phyloP scores from a whole-genome alignment of 2,113 vertebrate species.

The Clarias gariepinus region DNA sequence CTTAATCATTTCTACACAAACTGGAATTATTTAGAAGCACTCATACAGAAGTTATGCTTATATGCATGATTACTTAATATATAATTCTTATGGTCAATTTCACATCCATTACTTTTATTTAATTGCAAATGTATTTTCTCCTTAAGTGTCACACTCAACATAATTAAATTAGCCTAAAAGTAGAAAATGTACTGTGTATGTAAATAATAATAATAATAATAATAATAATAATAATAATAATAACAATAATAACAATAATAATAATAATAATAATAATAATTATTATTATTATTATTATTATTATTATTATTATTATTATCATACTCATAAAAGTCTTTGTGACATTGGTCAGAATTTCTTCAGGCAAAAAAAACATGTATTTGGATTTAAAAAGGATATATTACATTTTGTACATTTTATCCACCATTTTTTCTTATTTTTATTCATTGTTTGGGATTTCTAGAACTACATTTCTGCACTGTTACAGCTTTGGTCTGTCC shows the following conservation, averaged over 20 bases:
- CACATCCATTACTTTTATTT: not conserved
- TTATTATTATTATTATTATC: too few species aligned
- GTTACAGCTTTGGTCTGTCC: not conserved
- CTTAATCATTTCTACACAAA: not conserved
- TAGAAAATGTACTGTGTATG: not conserved
- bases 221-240: too few species aligned
- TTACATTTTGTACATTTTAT: not conserved
- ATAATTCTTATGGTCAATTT: not conserved
- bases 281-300: too few species aligned
- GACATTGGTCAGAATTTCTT: not conserved
- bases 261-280: too few species aligned
- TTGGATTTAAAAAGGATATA: too few species aligned
- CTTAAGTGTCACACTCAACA: not conserved
- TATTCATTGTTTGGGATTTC: not conserved
- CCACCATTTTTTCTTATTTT: not conserved
- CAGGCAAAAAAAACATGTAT: not conserved
- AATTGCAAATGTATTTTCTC: not conserved
- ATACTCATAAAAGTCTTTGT: not conserved
- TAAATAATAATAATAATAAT: too few species aligned
- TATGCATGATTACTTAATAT: not conserved
- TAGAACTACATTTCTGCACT: not conserved
- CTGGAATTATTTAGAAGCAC: not conserved
- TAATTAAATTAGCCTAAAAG: not conserved
- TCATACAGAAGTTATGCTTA: not conserved
- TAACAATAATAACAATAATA: too few species aligned